Conservation (phyloP, 2,888 invertebrate genomes). For the Sinodicranocentrus sp. region DNA sequence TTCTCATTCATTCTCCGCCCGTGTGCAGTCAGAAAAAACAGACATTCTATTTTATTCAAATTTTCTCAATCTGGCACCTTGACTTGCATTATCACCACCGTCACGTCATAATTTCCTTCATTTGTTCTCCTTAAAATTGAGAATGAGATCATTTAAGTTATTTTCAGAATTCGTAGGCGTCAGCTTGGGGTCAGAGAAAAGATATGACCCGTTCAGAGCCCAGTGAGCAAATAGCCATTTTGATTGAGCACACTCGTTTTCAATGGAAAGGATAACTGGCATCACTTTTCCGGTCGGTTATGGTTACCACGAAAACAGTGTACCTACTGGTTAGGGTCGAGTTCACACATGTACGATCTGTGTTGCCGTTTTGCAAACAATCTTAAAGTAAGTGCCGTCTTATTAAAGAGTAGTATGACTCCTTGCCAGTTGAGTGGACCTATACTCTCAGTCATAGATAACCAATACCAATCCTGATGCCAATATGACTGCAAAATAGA, state of each 20-base stretch:
- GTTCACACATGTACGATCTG: no score
- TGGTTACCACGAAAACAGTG: conserved; percentile 10
- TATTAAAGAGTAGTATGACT: no score
- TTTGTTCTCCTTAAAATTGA: background rate
- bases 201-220: conserved; percentile 26
- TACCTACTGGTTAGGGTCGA: no score
- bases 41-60: conserved; percentile 8
- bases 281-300: conserved; percentile 33
- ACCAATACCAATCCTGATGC: no score
- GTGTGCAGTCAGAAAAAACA: conserved; percentile 1
- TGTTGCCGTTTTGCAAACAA: no score
- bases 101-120: background rate
- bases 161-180: conserved; percentile 48
- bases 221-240: conserved; percentile 32
- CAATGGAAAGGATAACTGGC: conserved; percentile 6
- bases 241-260: no score
- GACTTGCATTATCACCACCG: background rate
- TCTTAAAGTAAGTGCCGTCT: no score
- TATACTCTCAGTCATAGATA: no score
- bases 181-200: conserved; percentile 43
- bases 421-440: no score
- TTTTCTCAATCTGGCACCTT: conserved; percentile 1
- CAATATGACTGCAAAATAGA: no score
- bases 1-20: background rate
- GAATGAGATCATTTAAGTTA: conserved; percentile 46